Evolutionary conservation across 1,140 invertebrate genomes (phyloP), one percentile per base, ranked within the genome.

Genomic region (Nomia melanderi): DNA sequence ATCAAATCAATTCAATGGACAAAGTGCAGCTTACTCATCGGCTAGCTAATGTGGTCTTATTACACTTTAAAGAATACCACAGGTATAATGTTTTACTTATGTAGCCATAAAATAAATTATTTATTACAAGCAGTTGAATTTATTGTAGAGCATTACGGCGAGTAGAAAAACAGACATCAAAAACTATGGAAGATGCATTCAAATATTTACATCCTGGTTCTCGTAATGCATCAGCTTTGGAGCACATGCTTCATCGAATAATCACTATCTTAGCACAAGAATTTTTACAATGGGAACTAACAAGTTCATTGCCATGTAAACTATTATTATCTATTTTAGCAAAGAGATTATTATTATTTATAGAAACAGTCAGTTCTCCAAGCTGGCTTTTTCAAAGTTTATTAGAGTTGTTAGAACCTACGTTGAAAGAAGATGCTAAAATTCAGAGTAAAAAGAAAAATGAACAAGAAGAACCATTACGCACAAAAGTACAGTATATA

Each of bases 231-330:
- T 84, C 86, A 79, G 82, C 92, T 0, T 89, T 93, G 27, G 93
- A 94, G 44, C 93, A 95, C 78, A 95, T 93, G 81, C 88, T 94
- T n/a, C 90, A 93, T 83, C 91, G 91, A 78, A 81, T 95, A 29
- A 90, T 94, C 33, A 92, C 92, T 74, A 91, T 94, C 60, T 85
- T 95, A 62, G 85, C 95, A 3, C 93, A 93, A 82, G 94, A 95
- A 84, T 93, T 95, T 74, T 88, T 95, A 20, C 94, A 94, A 7
- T 95, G 94, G 93, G 95, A 95, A 85, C 81, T 95, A 23, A 94
- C 93, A 87, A 95, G 94, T 81, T 95, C 94, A 2, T 91, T 95
- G 44, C 94, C 95, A 31, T 95, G 94, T 29, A 93, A 94, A 86
- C 86, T 95, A 39, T 88, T 95, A 33, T 87, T 95, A 4, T 93